Evolutionary conservation across 2,797 vertebrate species (phyloP).

Genomic region (Siniperca undulata): DNA sequence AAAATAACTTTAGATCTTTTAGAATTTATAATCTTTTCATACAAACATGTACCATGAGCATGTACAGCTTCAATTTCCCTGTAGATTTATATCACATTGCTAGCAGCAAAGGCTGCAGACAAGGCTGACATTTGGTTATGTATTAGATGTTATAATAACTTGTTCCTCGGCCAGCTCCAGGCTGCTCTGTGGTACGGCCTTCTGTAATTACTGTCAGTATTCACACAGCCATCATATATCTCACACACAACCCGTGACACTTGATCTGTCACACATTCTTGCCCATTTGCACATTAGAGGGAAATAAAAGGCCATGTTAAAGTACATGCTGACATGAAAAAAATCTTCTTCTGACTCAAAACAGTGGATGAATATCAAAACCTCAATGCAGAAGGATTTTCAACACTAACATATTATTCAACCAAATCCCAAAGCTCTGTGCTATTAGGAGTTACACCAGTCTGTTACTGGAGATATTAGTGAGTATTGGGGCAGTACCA

Average conservation of each 20-base stretch:
- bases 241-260: slow-evolving; percentile 52
- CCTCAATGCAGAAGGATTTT: slow-evolving; percentile 49
- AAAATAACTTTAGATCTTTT: slow-evolving; percentile 24
- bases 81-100: slow-evolving; percentile 61
- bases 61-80: slow-evolving; percentile 19
- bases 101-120: slow-evolving; percentile 49
- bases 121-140: slow-evolving; percentile 71
- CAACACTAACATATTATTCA: slow-evolving; percentile 42
- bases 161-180: slow-evolving; percentile 59
- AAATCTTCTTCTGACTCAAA: slow-evolving; percentile 2
- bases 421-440: background rate
- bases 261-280: slow-evolving; percentile 64
- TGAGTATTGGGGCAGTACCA: slow-evolving; percentile 16
- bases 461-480: slow-evolving; percentile 34
- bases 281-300: slow-evolving; percentile 50
- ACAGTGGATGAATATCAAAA: slow-evolving; percentile 48
- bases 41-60: slow-evolving; percentile 22
- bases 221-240: slow-evolving; percentile 67
- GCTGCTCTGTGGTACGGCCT: slow-evolving; percentile 70
- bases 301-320: slow-evolving; percentile 57
- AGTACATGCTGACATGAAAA: slow-evolving; percentile 56
- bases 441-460: background rate
- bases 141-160: slow-evolving; percentile 77
- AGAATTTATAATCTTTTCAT: slow-evolving; percentile 33
- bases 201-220: slow-evolving; percentile 81